phyloP scores from a whole-genome alignment of 2,113 vertebrate species.

The Campylomormyrus tamandua region DNA sequence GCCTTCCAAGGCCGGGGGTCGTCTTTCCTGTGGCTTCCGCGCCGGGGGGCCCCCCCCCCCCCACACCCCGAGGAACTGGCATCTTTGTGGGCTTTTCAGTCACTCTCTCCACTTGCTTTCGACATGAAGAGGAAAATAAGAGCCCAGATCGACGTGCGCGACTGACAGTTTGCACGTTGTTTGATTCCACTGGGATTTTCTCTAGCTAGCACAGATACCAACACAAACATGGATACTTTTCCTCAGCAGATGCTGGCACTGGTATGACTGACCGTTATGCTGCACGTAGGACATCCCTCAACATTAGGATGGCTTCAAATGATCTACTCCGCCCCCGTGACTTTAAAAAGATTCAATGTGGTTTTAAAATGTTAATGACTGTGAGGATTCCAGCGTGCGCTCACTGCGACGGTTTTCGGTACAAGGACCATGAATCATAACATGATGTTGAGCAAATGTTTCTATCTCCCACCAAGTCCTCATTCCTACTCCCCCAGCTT shows the following conservation, averaged over 20 bases:
- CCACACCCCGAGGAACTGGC: constrained; percentile 18
- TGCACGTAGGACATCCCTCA: not conserved
- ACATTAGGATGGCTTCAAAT: not conserved
- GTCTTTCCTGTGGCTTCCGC: too few relatives aligned
- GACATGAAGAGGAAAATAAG: not conserved
- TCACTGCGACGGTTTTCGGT: not conserved
- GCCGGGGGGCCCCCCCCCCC: too few relatives aligned
- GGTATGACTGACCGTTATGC: not conserved
- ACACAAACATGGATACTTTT: not conserved
- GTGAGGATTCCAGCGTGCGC: not conserved
- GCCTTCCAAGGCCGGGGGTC: too few relatives aligned
- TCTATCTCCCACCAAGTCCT: not conserved
- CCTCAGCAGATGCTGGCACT: not conserved
- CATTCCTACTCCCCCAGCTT: constrained; percentile 19
- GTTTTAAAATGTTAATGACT: not conserved
- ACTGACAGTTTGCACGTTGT: not conserved
- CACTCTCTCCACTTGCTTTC: not conserved
- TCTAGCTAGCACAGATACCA: not conserved
- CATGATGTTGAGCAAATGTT: not conserved
- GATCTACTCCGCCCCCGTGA: not conserved
- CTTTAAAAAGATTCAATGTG: not conserved
- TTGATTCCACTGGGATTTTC: not conserved
- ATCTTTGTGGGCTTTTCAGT: not conserved
- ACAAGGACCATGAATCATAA: not conserved
- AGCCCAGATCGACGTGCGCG: not conserved